Percentiles rank a stretch among this genome's conserved stretches.
phyloP scores from a whole-genome alignment of 2,888 invertebrate species.

The Pristionchus mayeri region DNA sequence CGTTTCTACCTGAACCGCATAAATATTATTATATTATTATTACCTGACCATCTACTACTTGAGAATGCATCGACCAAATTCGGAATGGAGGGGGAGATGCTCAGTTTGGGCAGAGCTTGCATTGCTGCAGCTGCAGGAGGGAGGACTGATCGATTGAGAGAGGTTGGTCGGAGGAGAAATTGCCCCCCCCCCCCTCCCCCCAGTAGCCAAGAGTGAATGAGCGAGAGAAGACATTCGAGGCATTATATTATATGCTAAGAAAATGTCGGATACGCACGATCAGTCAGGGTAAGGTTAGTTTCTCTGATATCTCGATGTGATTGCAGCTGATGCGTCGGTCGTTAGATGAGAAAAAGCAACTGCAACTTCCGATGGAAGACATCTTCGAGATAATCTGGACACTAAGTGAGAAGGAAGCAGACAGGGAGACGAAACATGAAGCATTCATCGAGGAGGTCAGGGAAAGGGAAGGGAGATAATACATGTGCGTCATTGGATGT shows the following conservation, averaged over 20 bases:
- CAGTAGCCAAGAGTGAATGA: no score
- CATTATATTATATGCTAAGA: no score
- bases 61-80: constrained; percentile 16
- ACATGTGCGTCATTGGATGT: not conserved
- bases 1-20: no score
- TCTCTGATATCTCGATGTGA: no score
- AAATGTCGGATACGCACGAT: no score
- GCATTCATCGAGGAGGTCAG: constrained; percentile 44
- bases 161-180: no score
- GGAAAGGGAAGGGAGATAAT: not conserved
- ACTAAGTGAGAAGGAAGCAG: constrained; percentile 19
- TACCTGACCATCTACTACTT: no score
- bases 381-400: constrained; percentile 39
- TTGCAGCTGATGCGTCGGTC: constrained; percentile 37
- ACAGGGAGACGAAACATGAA: constrained; percentile 4
- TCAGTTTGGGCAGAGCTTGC: constrained; percentile 1
- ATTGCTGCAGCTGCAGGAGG: constrained; percentile 42
- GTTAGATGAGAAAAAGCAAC: not conserved
- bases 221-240: no score
- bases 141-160: constrained; percentile 42
- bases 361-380: not conserved
- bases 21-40: no score
- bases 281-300: no score
- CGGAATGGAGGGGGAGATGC: constrained; percentile 15
- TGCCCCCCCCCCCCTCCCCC: no score